Conservation (phyloP, 2,797 vertebrate genomes). For the Clarias pachynema region DNA sequence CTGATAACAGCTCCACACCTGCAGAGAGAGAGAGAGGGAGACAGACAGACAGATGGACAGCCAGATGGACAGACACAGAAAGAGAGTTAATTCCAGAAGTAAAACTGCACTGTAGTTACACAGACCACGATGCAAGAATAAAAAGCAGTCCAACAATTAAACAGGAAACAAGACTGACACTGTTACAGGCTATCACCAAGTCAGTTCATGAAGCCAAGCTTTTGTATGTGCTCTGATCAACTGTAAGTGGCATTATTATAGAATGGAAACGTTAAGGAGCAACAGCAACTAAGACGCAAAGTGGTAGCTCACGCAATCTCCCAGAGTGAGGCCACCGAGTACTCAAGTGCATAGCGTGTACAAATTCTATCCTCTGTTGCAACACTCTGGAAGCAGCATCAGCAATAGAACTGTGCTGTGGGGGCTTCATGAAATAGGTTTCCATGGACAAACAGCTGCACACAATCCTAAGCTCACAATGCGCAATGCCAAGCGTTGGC, state of each 20-base stretch:
- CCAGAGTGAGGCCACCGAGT: background rate
- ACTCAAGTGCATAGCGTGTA: background rate
- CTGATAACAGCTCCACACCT: constrained; percentile 77
- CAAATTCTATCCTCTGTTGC: background rate
- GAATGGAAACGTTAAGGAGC: background rate
- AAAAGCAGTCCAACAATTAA: background rate
- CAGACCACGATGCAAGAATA: background rate
- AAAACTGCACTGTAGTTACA: background rate
- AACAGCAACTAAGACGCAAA: background rate
- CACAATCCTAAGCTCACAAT: background rate
- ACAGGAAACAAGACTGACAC: background rate
- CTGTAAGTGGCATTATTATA: too few relatives aligned
- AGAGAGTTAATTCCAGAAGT: background rate
- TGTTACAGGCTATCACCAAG: background rate
- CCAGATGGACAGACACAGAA: background rate
- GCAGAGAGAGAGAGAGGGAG: constrained; percentile 11
- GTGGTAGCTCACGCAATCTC: background rate
- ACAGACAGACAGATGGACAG: background rate
- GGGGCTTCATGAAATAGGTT: background rate
- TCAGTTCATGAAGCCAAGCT: background rate
- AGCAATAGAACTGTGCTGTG: background rate
- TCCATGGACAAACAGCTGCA: background rate
- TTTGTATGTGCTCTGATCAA: background rate
- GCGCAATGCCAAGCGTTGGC: background rate
- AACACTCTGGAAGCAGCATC: background rate